These are phyloP conservation scores for Polyodon spathula DNA, from an alignment of 2,113 vertebrate species.

Conservation along the genomic window DNA sequence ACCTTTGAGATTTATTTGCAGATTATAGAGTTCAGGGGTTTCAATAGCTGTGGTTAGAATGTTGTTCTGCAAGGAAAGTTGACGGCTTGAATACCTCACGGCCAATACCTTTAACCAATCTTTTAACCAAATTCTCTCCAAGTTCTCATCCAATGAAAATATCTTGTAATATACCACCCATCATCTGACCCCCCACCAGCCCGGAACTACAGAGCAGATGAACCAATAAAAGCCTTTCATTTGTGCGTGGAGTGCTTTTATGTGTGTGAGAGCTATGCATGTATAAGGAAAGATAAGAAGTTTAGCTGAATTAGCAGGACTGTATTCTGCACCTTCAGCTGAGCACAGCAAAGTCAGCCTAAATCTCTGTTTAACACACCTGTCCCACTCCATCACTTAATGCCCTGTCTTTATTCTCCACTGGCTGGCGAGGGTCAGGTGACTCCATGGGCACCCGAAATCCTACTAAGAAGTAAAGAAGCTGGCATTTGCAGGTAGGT, in stretches of 20 bases:
- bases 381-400: slow-evolving; percentile 38
- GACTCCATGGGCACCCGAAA: slow-evolving; percentile 51
- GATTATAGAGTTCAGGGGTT: too few relatives aligned
- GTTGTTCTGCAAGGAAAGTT: too few relatives aligned
- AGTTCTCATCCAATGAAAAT: too few relatives aligned
- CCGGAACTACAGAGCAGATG: background rate
- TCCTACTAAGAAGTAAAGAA: slow-evolving; percentile 53
- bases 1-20: too few relatives aligned
- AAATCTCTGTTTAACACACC: slow-evolving; percentile 47
- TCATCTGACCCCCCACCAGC: too few relatives aligned
- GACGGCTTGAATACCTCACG: too few relatives aligned
- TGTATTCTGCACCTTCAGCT: slow-evolving; percentile 55
- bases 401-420: slow-evolving; percentile 71
- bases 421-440: slow-evolving; percentile 50
- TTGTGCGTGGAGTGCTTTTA: slow-evolving; percentile 10
- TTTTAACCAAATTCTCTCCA: too few relatives aligned
- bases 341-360: slow-evolving; percentile 60
- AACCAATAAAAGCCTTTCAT: slow-evolving; percentile 8
- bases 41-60: too few relatives aligned
- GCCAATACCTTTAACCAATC: too few relatives aligned
- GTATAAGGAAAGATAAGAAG: slow-evolving; percentile 44
- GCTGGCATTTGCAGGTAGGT: slow-evolving; percentile 27
- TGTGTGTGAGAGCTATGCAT: slow-evolving; percentile 28
- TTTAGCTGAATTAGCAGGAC: slow-evolving; percentile 43
- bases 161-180: too few relatives aligned